phyloP scores from a whole-genome alignment of 2,797 vertebrate genomes.

The Prunella strophiata region DNA sequence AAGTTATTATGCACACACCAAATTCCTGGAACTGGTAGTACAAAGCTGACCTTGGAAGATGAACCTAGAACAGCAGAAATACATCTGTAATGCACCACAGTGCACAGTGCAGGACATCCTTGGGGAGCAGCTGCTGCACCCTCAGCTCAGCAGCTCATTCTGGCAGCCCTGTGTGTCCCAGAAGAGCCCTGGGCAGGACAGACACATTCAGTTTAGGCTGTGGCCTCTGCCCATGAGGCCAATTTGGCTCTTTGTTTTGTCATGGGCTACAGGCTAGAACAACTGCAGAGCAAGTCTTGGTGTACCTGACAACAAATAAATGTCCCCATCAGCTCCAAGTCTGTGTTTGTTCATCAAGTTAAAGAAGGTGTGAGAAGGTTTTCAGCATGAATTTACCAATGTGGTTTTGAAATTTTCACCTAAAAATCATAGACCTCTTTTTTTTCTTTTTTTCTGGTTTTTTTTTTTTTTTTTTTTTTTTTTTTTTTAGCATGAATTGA shows the following conservation, averaged over 20 bases:
- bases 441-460: background rate
- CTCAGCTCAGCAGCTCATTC: background rate
- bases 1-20: background rate
- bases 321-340: background rate
- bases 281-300: background rate
- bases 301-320: background rate
- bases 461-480: background rate
- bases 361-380: background rate
- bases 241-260: background rate
- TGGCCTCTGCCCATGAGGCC: background rate
- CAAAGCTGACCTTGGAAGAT: background rate
- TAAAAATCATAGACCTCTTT: background rate
- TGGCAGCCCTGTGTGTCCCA: background rate
- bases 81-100: background rate
- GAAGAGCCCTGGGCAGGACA: background rate
- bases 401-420: slow-evolving; percentile 27
- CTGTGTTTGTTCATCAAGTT: background rate
- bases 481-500: slow-evolving; percentile 22
- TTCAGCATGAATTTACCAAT: background rate
- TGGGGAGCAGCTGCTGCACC: background rate
- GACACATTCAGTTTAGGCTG: background rate
- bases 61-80: background rate
- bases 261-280: background rate
- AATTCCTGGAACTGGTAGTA: background rate
- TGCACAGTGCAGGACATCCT: accelerated